Base-by-base conservation (phyloP, 2,797 vertebrate species). In the Psittacula derbiana region DNA sequence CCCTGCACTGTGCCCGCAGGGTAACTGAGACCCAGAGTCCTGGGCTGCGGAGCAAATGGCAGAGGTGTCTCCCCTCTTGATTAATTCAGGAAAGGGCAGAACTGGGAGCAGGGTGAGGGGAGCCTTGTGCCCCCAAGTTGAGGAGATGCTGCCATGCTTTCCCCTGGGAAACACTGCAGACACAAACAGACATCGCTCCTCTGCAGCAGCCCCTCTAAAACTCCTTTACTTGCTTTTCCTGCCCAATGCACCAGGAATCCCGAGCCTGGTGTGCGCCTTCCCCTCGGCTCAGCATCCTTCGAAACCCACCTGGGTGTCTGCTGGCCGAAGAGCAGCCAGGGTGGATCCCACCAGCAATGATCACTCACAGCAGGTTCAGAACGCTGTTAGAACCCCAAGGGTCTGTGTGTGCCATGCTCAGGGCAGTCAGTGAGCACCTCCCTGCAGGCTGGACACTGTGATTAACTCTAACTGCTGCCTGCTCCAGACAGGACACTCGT, bases 241-340 rank as follows among this genome's bases (percentile, higher is more conserved):
- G 24, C 38, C 52, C 41, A 4, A 1, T 4, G 27, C 31, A 14
- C 25, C 16, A 12, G 52, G 9, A 64, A 16, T 17, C 11, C 71
- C 0, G 0, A 36, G 27, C 69, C 30, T 52, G 33, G 12, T 6
- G 1, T 3, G 8, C 31, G 7, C 9, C 71, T 23, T 60, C 15
- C 57, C 30, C 11, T 17, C 2, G 0, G 36, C 52, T 43, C 70
- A 55, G 75, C 70, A 16, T 40, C 75, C 53, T 24, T 23, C 2
- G 0, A 49, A 47, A 27, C 30, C 52, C 9, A 2, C 3, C 40
- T 1, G 47, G 31, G 16, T 1, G 1, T 33, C 70, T 43, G 36
- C 13, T 1, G 1, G 41, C 15, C 53, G 9, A 17, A 33, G 6
- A 16, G 6, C 14, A 53, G 16, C 24, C 49, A 3, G 43, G 38